Evolutionary conservation across 2,888 invertebrate genomes (phyloP), one percentile per base, ranked within the genome.

Genomic region (Matsumyia berberina): DNA sequence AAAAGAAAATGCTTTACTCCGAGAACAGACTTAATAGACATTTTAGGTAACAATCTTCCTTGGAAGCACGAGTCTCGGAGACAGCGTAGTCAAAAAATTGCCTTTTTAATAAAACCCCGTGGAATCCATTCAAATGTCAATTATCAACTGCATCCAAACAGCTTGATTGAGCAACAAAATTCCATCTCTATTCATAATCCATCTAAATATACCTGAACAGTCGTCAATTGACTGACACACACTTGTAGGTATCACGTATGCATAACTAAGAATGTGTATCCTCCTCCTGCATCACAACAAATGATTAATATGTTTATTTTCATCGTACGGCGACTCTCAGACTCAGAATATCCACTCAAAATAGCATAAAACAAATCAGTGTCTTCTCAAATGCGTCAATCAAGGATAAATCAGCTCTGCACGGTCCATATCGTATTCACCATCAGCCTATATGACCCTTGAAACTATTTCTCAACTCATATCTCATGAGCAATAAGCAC

Each of bases 221-320:
- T 73, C 19, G 39, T 60, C 51, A 42, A 31, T 39, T 42, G 51
- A 17, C 35, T 42, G 51, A 17, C 35, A 53, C 42, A 55, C 42
- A 55, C 24, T 3, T 8, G 15, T 15, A 31, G 24, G 49, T 37
- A 7, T 19, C 24, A 29, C 44, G 11, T 31, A 42, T 31, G 12
- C 6, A 42, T 73, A 73, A 53, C 49, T 49, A 33, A n/a, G n/a
- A n/a, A n/a, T n/a, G n/a, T n/a, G n/a, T n/a, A n/a, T 24, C 4
- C 24, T 24, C 1, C 24, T 24, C 24, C 24, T 64, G 51, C 39
- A 79, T 67, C 35, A 49, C 42, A 73, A 73, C 55, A 67, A 77
- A 77, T 78, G 82, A 82, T 66, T 78, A 78, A 81, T 69, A 31
- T 29, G 49, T 67, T 66, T 76, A 76, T 76, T 76, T 76, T 58